Evolutionary conservation across 1,140 invertebrate species (phyloP).

Genomic region (Achatina immaculata): DNA sequence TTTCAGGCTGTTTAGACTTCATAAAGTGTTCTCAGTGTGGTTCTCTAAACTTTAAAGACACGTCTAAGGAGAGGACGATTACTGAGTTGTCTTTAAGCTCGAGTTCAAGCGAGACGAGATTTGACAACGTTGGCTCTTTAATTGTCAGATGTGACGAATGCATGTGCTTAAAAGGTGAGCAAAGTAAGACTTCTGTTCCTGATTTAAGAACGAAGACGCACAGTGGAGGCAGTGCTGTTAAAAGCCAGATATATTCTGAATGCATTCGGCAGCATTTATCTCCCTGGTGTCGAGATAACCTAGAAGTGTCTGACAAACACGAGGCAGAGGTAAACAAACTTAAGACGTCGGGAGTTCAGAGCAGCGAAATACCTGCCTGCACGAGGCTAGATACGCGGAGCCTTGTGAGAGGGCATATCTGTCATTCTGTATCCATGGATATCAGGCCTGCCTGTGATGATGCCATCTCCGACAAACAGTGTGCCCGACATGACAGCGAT

Average conservation of each 20-base stretch:
- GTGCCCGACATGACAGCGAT: too few species aligned
- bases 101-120: not conserved
- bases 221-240: not conserved
- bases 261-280: not conserved
- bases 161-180: not conserved
- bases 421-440: not conserved
- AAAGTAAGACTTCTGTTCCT: not conserved
- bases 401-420: not conserved
- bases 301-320: not conserved
- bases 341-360: not conserved
- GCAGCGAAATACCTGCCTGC: not conserved
- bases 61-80: not conserved
- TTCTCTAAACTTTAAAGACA: too few species aligned
- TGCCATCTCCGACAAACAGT: not conserved
- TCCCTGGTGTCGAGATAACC: not conserved
- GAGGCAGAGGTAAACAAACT: constrained; percentile 8
- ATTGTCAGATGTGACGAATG: not conserved
- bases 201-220: too few species aligned
- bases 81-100: not conserved
- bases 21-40: too few species aligned
- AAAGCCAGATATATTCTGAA: not conserved
- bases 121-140: not conserved
- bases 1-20: too few species aligned
- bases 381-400: not conserved
- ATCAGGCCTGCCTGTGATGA: not conserved